These are phyloP conservation scores for Xiphorhynchus elegans DNA, from an alignment of 2,113 vertebrate species.

Conservation along the genomic window DNA sequence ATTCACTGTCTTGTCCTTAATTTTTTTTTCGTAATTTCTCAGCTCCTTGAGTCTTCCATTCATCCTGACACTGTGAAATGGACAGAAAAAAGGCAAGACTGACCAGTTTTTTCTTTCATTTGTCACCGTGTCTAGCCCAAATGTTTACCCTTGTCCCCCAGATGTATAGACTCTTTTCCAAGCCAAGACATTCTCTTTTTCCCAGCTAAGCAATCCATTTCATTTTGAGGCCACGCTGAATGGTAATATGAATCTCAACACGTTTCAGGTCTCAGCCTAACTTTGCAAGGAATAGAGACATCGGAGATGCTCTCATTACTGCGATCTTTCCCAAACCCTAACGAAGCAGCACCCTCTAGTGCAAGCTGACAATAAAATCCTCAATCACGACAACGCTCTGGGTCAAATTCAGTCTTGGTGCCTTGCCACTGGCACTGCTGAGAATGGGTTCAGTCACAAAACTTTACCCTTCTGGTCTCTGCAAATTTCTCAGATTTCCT, in stretches of 20 bases:
- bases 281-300: background rate
- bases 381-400: background rate
- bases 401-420: background rate
- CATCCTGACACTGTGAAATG: background rate
- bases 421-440: background rate
- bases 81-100: background rate
- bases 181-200: conserved; percentile 7
- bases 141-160: background rate
- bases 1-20: background rate
- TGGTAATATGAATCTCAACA: background rate
- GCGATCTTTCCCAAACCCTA: background rate
- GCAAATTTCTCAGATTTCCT: background rate
- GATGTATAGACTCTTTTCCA: background rate
- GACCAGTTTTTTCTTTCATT: conserved; percentile 13
- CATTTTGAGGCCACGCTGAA: background rate
- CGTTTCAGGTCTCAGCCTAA: background rate
- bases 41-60: background rate
- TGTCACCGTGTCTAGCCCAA: background rate
- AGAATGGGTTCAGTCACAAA: background rate
- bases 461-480: background rate
- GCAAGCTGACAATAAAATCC: background rate
- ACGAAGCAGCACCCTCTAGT: conserved; percentile 44
- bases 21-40: background rate
- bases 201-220: background rate
- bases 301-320: accelerated